Evolutionary conservation across 2,888 invertebrate genomes (phyloP), one percentile per base, ranked within the genome.

Genomic region (Drosophila infuscata): DNA sequence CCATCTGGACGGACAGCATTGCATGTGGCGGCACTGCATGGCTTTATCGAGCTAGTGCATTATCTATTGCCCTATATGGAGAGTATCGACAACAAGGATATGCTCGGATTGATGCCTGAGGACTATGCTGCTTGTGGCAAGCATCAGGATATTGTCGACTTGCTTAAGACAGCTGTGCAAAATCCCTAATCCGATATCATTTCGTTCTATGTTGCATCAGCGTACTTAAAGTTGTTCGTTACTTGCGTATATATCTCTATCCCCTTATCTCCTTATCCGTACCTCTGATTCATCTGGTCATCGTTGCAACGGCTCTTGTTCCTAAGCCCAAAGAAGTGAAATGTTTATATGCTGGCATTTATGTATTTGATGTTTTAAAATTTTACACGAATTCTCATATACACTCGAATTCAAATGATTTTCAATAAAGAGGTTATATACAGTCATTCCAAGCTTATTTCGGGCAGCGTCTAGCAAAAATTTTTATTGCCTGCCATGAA

Each of bases 21-120:
- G 58, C 97, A 97, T 92, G 94, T 95, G 88, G 96, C 96, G 0
- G 95, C 95, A 0, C 90, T 96, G 2, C 95, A 95, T 86, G 94
- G 95, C 38, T 93, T 94, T 25, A 82, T 91, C 0, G 92, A 94
- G 0, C 92, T 94, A 3, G 94, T 95, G 0, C 83, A 93, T 25
- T 96, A 94, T 80, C 92, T 96, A 0, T 60, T 95, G 17, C 90
- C 94, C 0, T 91, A 94, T 12, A 93, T 94, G 0, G 94, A 94
- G 0, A 92, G 93, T 17, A 81, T 81, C 0, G 82, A 92, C 0
- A 83, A 84, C 0, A 91, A 90, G 17, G 96, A 96, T 81, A 91
- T 94, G 52, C 87, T 95, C 0, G 95, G 94, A 0, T 90, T 94
- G 49, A 95, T 95, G 0, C 94, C 96, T 0, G 72, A 93, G 3